Conservation (phyloP, 1,140 invertebrate genomes). For the Drosophila nannoptera region DNA sequence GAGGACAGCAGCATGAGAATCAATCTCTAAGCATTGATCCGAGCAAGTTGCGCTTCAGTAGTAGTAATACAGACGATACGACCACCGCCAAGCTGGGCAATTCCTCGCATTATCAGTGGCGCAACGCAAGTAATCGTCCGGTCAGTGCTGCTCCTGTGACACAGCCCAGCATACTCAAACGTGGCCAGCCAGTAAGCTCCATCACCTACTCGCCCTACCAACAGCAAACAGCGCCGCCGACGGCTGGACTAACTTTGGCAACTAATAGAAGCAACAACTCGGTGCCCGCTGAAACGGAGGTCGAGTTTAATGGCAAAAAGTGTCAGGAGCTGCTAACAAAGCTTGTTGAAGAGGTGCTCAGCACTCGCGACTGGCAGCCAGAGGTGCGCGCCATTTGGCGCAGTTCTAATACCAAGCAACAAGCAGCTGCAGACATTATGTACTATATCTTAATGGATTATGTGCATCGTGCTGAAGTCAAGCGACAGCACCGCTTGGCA, state of each 20-base stretch:
- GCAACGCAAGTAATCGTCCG: conserved; percentile 56
- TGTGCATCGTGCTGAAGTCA: conserved; percentile 52
- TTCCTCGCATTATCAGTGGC: conserved; percentile 63
- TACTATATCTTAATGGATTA: conserved; percentile 61
- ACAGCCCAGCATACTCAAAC: conserved; percentile 51
- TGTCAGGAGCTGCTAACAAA: conserved; percentile 55
- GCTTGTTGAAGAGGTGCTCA: conserved; percentile 61
- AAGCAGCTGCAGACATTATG: conserved; percentile 38
- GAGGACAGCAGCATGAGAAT: conserved; percentile 68
- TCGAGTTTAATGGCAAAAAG: conserved; percentile 35
- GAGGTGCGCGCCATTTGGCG: conserved; percentile 57
- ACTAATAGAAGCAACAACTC: conserved; percentile 12
- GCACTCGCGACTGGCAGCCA: conserved; percentile 51
- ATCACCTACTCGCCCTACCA: conserved; percentile 43
- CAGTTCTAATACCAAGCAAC: conserved; percentile 37
- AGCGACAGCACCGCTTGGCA: conserved; percentile 52
- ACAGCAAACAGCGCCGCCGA: conserved; percentile 8
- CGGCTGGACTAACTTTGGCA: neutral
- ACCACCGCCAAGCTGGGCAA: conserved; percentile 63
- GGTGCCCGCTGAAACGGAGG: neutral
- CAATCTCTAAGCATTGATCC: conserved; percentile 67
- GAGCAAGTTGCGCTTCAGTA: conserved; percentile 69
- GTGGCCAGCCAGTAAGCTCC: conserved; percentile 6
- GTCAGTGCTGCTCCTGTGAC: conserved; percentile 34
- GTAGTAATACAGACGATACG: conserved; percentile 51